phyloP scores from a whole-genome alignment of 1,140 invertebrate genomes.

The Mamestra configurata region DNA sequence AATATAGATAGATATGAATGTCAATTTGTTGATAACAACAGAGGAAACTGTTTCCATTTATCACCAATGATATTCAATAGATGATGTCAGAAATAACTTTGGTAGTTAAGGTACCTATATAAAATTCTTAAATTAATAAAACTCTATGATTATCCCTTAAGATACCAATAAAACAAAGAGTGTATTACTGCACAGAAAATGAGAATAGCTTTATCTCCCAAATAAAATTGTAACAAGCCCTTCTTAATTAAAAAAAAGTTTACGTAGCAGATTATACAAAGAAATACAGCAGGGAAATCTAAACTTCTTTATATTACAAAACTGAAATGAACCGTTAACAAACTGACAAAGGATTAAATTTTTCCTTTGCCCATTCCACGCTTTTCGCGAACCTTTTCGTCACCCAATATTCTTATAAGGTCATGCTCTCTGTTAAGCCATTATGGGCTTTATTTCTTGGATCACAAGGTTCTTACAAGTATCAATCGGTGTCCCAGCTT shows the following conservation, averaged over 20 bases:
- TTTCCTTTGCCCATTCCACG: conserved; percentile 54
- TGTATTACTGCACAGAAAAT: neutral
- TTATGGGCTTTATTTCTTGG: conserved; percentile 65
- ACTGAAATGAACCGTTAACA: conserved; percentile 47
- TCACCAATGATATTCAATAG: no score
- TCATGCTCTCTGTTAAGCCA: conserved; percentile 55
- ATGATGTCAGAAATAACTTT: no score
- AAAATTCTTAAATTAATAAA: no score
- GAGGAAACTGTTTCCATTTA: no score
- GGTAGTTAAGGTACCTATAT: no score
- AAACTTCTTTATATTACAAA: conserved; percentile 32
- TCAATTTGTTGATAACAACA: neutral
- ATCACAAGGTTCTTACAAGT: conserved; percentile 60
- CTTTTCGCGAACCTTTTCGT: conserved; percentile 63
- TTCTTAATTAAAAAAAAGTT: neutral
- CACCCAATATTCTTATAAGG: conserved; percentile 73
- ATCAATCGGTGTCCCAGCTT: conserved; percentile 59
- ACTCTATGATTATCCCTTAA: neutral
- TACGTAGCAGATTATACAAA: neutral
- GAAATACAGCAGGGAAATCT: conserved; percentile 32
- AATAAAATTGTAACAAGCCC: neutral
- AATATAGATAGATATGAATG: neutral
- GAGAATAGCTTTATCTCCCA: neutral
- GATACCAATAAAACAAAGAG: neutral
- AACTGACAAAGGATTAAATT: conserved; percentile 38